Conservation (phyloP, 2,888 invertebrate species). For the Dioctria rufipes region DNA sequence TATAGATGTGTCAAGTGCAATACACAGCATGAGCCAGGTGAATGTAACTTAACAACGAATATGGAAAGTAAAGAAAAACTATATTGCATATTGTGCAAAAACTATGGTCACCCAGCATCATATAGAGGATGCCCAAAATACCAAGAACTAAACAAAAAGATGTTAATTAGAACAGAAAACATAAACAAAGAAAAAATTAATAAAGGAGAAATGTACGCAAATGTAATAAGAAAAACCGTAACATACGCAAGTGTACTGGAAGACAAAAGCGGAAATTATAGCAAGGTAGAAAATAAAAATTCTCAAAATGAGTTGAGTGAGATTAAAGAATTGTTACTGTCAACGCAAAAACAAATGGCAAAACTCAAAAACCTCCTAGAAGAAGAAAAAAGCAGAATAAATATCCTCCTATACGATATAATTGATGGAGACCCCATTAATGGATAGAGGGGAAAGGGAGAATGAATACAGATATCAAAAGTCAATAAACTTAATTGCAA, state of each 20-base stretch:
- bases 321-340: not conserved
- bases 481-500: too few relatives aligned
- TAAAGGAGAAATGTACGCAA: not conserved
- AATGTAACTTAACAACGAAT: not conserved
- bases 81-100: conserved; percentile 2
- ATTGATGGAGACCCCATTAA: too few relatives aligned
- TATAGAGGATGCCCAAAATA: conserved; percentile 23
- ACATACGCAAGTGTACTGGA: not conserved
- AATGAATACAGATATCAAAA: too few relatives aligned
- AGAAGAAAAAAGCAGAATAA: not conserved
- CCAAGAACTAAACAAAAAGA: not conserved
- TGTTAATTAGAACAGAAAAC: not conserved
- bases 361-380: conserved; percentile 15
- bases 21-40: conserved; percentile 1
- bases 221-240: not conserved
- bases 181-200: not conserved
- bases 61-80: not conserved
- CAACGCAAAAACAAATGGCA: not conserved
- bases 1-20: conserved; percentile 24
- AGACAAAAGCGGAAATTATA: not conserved
- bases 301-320: too few relatives aligned
- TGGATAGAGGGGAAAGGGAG: too few relatives aligned
- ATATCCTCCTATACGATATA: too few relatives aligned
- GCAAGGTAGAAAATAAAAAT: not conserved
- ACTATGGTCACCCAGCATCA: not conserved